Conservation (phyloP, 2,888 invertebrate species). For the Strigamia crassipes region DNA sequence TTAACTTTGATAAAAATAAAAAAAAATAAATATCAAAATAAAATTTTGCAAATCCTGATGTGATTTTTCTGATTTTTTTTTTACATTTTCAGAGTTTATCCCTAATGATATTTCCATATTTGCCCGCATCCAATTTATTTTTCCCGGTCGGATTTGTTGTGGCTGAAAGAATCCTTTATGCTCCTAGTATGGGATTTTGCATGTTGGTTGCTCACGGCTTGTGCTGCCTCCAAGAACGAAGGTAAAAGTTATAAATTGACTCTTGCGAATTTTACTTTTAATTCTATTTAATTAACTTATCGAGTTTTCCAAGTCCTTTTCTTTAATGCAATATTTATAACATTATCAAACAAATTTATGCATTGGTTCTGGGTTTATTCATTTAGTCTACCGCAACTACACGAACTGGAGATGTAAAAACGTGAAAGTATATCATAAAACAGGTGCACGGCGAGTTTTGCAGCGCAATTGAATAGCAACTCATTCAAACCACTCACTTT, state of each 20-base stretch:
- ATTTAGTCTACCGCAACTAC: background rate
- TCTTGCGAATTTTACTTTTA: too few species aligned
- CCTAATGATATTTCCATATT: conserved; percentile 84
- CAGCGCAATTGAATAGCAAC: background rate
- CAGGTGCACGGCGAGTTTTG: background rate
- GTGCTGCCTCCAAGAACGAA: conserved; percentile 29
- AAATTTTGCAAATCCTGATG: background rate
- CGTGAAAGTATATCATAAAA: background rate
- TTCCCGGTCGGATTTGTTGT: conserved; percentile 98
- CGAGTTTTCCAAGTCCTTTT: too few species aligned
- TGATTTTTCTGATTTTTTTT: background rate
- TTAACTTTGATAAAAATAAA: background rate
- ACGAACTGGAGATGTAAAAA: background rate
- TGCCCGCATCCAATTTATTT: conserved; percentile 95
- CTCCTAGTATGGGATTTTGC: conserved; percentile 97
- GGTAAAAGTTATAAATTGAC: background rate
- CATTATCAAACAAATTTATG: too few species aligned
- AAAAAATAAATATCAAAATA: background rate
- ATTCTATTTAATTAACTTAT: too few species aligned
- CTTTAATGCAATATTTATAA: too few species aligned
- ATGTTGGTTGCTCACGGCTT: conserved; percentile 72
- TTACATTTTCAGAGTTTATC: conserved; percentile 71
- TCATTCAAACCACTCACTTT: background rate
- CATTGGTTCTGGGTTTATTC: background rate
- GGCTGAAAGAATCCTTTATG: conserved; percentile 92